A percentile compares a stretch with the other conserved stretches of the same genome.
Conservation (phyloP, 2,888 invertebrate genomes). For the Lasius platythorax region DNA sequence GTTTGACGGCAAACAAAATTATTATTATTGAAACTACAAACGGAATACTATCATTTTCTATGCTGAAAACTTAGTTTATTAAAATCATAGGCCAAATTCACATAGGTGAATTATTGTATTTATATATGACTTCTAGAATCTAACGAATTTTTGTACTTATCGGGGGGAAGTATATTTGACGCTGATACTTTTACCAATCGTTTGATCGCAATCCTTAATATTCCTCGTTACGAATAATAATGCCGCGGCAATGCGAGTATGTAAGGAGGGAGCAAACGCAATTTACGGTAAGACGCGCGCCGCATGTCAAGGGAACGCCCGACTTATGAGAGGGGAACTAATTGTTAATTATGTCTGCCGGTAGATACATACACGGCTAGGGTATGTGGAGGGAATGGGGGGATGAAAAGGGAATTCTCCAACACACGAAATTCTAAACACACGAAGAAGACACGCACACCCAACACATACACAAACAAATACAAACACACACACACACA, state of each 20-base stretch:
- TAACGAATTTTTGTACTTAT: background rate
- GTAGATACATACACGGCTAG: conserved; percentile 42
- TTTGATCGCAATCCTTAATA: background rate
- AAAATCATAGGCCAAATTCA: background rate
- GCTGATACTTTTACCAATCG: background rate
- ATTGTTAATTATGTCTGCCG: conserved; percentile 71
- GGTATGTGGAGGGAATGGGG: background rate
- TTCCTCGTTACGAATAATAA: conserved; percentile 2
- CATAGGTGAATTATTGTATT: background rate
- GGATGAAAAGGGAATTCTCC: conserved; percentile 1
- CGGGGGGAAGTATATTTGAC: background rate
- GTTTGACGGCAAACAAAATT: background rate
- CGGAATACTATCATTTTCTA: background rate
- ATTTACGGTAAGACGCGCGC: conserved; percentile 28
- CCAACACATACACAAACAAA: conserved; percentile 22
- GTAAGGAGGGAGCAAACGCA: conserved; percentile 29
- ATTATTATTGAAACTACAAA: background rate
- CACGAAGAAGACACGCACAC: background rate
- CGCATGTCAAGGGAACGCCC: conserved; percentile 30
- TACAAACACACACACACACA: background rate
- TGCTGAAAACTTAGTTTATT: background rate
- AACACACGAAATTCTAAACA: conserved; percentile 4
- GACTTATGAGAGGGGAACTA: conserved; percentile 61
- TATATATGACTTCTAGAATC: background rate
- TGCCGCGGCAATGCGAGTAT: background rate